Conservation (phyloP, 92 coral and sea anemone genomes). For the Nematostella vectensis region DNA sequence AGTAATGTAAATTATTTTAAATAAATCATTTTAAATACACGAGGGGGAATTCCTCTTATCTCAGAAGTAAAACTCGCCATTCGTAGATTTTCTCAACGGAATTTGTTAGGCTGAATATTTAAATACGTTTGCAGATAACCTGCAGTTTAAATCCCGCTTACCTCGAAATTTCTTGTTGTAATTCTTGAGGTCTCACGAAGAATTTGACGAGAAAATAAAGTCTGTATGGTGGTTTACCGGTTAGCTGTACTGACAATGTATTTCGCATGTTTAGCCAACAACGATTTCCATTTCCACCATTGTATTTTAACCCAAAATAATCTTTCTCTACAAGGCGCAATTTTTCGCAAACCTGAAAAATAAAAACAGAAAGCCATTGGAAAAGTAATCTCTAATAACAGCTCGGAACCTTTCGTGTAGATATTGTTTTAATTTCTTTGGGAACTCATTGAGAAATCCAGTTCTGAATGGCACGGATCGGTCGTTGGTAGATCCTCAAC, state of each 20-base stretch:
- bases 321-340: constrained; percentile 83
- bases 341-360: constrained; percentile 84
- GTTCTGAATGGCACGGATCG: neutral
- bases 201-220: constrained; percentile 89
- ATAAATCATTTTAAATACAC: too few species aligned
- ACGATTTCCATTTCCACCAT: constrained; percentile 79
- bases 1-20: neutral
- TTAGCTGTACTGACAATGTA: constrained; percentile 77
- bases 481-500: too few species aligned
- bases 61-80: constrained; percentile 12
- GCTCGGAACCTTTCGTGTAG: constrained; percentile 4
- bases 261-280: constrained; percentile 94
- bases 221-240: constrained; percentile 90
- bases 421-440: too few species aligned
- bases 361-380: neutral
- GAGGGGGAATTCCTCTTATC: constrained; percentile 12
- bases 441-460: neutral
- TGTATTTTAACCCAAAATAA: constrained; percentile 90
- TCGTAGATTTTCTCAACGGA: neutral
- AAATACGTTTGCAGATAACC: constrained; percentile 7
- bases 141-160: constrained; percentile 33
- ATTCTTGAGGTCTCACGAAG: constrained; percentile 96
- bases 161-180: constrained; percentile 99
- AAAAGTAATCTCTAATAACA: constrained; percentile 2
- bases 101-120: constrained; percentile 4